Evolutionary conservation across 2,888 invertebrate genomes (phyloP).

Genomic region (Andrena flavipes): DNA sequence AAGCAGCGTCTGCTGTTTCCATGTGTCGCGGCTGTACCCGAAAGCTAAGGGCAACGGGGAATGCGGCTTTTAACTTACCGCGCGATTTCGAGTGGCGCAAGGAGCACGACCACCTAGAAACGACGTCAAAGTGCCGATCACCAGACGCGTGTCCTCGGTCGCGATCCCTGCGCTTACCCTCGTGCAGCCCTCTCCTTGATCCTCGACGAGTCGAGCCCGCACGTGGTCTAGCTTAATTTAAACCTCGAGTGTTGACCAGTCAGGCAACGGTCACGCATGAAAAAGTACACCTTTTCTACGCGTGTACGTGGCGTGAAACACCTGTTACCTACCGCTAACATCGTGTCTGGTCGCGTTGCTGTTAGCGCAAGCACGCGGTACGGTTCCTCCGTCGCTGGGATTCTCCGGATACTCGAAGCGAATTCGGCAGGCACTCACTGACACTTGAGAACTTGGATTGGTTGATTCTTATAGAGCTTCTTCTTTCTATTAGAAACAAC

Average conservation of each 20-base stretch:
- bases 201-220: background rate
- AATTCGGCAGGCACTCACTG: too few species aligned
- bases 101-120: background rate
- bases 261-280: background rate
- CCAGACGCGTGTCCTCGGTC: conserved; percentile 14
- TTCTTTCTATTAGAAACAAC: too few species aligned
- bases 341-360: background rate
- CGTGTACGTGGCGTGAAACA: background rate
- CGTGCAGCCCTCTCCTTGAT: background rate
- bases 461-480: too few species aligned
- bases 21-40: conserved; percentile 44
- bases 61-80: conserved; percentile 76
- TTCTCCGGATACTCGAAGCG: too few species aligned
- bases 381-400: background rate
- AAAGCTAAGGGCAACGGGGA: conserved; percentile 26
- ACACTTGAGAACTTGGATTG: too few species aligned
- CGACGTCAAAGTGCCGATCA: conserved; percentile 6
- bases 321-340: background rate
- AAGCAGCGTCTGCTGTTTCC: conserved; percentile 59
- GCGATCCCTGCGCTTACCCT: conserved; percentile 13
- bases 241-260: conserved; percentile 1
- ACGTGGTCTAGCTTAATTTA: conserved; percentile 13
- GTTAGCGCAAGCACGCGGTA: background rate
- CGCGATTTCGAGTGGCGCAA: conserved; percentile 72
- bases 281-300: background rate